Conservation (phyloP, 1,140 invertebrate species). For the Bilobella aurantiaca region DNA sequence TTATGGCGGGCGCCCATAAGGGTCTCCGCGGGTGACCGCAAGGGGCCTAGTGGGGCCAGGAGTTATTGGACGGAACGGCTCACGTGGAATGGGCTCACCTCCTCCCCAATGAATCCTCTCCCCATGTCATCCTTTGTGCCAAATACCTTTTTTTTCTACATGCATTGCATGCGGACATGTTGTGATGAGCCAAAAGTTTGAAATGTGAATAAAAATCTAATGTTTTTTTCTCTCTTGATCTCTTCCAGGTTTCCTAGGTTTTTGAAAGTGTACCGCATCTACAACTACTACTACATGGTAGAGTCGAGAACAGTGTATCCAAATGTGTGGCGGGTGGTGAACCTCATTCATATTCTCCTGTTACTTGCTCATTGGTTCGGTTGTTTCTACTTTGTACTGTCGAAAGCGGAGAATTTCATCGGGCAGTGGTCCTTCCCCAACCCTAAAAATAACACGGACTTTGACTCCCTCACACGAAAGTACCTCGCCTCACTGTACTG, state of each 20-base stretch:
- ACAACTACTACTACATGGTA: slow-evolving; percentile 90
- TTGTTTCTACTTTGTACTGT: slow-evolving; percentile 90
- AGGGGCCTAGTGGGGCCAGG: too few species aligned
- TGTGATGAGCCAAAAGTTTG: too few species aligned
- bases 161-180: too few species aligned
- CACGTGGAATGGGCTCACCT: too few species aligned
- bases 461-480: slow-evolving; percentile 74
- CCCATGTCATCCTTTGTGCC: too few species aligned
- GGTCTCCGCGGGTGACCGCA: too few species aligned
- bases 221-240: too few species aligned
- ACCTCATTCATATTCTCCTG: slow-evolving; percentile 85
- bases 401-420: slow-evolving; percentile 59
- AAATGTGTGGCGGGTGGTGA: slow-evolving; percentile 87
- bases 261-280: slow-evolving; percentile 74
- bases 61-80: too few species aligned
- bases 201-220: too few species aligned
- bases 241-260: slow-evolving; percentile 65
- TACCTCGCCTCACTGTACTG: slow-evolving; percentile 90
- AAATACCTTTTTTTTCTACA: too few species aligned
- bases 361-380: slow-evolving; percentile 95
- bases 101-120: too few species aligned
- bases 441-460: slow-evolving; percentile 47
- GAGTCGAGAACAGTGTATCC: slow-evolving; percentile 90
- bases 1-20: too few species aligned
- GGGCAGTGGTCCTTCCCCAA: slow-evolving; percentile 30